phyloP scores from a whole-genome alignment of 2,797 vertebrate species.

The Trichosurus vulpecula region DNA sequence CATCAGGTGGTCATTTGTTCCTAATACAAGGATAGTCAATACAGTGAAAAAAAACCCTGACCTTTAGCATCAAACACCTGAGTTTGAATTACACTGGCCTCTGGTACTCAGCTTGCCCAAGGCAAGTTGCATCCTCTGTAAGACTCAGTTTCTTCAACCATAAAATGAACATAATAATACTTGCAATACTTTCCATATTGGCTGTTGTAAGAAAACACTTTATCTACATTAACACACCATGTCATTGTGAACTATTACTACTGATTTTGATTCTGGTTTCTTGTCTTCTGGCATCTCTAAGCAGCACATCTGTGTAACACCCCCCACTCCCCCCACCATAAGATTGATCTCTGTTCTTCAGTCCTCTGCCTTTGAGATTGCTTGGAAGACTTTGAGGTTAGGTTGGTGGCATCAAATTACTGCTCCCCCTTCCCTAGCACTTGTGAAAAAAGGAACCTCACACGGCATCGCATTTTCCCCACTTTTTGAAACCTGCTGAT shows the following conservation, averaged over 20 bases:
- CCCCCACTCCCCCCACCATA: not conserved
- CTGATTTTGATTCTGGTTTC: not conserved
- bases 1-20: not conserved
- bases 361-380: not conserved
- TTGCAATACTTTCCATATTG: not conserved
- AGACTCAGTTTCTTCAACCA: not conserved
- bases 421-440: not conserved
- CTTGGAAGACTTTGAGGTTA: not conserved
- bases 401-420: not conserved
- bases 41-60: not conserved
- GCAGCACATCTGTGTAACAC: not conserved
- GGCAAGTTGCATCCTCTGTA: not conserved
- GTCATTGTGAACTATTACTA: not conserved
- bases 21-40: not conserved
- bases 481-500: conserved; percentile 11
- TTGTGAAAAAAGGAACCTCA: not conserved
- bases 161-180: not conserved
- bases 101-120: not conserved
- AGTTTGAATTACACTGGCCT: not conserved
- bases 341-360: not conserved
- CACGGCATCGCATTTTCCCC: not conserved
- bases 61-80: not conserved
- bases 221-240: not conserved
- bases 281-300: not conserved
- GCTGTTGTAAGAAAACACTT: not conserved